Percentiles rank a stretch among this genome's conserved stretches.
Conservation (phyloP, 2,888 invertebrate genomes). For the Stenurella melanura region DNA sequence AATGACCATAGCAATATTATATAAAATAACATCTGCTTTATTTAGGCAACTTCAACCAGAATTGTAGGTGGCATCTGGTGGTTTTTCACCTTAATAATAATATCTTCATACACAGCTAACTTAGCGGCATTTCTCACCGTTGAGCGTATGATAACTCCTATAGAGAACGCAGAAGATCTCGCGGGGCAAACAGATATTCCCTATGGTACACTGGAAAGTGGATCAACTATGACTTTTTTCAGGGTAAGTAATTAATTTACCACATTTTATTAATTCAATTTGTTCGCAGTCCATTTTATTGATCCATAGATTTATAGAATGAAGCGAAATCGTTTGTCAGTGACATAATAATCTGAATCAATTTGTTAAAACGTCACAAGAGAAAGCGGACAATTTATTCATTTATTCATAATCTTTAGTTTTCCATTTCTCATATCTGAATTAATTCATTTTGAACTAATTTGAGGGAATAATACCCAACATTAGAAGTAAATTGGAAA, state of each 20-base stretch:
- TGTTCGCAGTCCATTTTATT: neutral
- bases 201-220: constrained; percentile 88
- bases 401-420: constrained; percentile 11
- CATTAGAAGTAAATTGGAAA: neutral
- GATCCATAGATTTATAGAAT: neutral
- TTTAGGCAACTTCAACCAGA: constrained; percentile 82
- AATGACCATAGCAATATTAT: neutral
- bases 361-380: constrained; percentile 8
- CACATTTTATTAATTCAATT: neutral
- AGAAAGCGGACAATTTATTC: constrained; percentile 20
- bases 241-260: constrained; percentile 74
- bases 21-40: neutral
- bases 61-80: constrained; percentile 93
- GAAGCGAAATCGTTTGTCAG: neutral
- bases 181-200: constrained; percentile 87
- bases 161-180: constrained; percentile 89
- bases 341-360: constrained; percentile 15
- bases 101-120: constrained; percentile 94
- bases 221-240: constrained; percentile 93
- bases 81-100: constrained; percentile 93
- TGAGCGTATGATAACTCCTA: constrained; percentile 90
- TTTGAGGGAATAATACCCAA: neutral
- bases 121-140: constrained; percentile 94
- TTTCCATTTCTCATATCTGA: neutral
- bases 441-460: neutral